phyloP scores from a whole-genome alignment of 53 echinoderm and acorn worm genomes.

The Zoroaster sp. region DNA sequence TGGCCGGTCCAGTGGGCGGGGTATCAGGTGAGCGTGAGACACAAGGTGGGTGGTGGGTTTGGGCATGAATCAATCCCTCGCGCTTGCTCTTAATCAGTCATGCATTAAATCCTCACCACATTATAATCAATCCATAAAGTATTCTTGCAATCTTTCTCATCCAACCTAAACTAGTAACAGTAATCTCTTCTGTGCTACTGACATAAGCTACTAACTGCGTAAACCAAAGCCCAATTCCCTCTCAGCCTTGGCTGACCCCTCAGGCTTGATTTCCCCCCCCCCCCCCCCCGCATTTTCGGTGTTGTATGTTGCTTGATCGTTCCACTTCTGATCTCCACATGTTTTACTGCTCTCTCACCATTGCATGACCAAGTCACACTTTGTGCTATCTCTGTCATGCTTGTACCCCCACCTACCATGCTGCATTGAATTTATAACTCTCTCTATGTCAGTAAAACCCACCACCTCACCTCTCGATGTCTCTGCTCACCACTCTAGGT shows the following conservation, averaged over 20 bases:
- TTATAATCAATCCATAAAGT: not conserved
- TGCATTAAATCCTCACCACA: not conserved
- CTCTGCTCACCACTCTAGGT: constrained; percentile 19
- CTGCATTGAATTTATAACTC: not conserved
- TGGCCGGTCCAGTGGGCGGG: constrained; percentile 15
- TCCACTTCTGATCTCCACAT: not conserved
- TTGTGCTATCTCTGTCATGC: not conserved
- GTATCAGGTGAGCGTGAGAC: constrained; percentile 53
- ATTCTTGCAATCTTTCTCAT: not conserved
- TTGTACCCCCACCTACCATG: not conserved
- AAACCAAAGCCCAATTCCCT: not conserved
- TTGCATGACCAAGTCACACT: not conserved
- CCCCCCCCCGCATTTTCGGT: not conserved
- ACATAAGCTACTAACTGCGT: not conserved
- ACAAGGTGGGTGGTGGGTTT: constrained; percentile 63
- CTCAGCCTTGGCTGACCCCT: not conserved
- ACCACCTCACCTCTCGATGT: constrained; percentile 50
- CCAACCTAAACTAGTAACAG: not conserved
- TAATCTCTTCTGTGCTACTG: not conserved
- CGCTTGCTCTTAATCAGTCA: not conserved
- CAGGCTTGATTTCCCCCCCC: not conserved
- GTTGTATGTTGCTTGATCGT: not conserved
- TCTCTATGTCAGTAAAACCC: constrained; percentile 7
- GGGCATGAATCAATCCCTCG: constrained; percentile 39
- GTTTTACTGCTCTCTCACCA: too few relatives aligned